A percentile compares a stretch with the other conserved stretches of the same genome.
These are phyloP conservation scores for Cryptoleucopteryx plumbea DNA, from an alignment of 2,113 vertebrate species.

Conservation along the genomic window DNA sequence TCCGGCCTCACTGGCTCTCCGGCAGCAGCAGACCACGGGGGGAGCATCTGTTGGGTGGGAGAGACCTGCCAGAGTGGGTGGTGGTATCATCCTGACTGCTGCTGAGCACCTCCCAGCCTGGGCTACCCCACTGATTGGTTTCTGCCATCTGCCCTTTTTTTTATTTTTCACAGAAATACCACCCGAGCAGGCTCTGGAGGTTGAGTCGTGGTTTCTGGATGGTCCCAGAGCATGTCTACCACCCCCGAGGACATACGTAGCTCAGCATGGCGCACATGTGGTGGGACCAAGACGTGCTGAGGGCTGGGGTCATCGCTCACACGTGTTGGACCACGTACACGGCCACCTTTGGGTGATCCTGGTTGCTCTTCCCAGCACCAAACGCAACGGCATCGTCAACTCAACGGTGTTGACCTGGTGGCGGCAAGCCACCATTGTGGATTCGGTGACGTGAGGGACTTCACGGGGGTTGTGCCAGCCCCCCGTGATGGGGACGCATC, in stretches of 20 bases:
- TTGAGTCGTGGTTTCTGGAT: background rate
- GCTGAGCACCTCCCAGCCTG: background rate
- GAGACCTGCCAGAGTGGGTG: background rate
- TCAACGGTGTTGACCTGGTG: accelerated
- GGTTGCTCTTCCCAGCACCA: background rate
- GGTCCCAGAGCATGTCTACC: background rate
- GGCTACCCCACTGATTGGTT: too few species aligned
- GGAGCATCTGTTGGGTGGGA: background rate
- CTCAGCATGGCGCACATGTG: accelerated
- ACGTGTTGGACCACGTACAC: accelerated
- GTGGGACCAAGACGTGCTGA: accelerated
- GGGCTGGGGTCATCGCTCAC: accelerated
- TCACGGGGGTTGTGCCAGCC: accelerated
- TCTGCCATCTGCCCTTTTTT: background rate
- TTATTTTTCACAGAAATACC: accelerated
- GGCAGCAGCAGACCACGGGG: accelerated
- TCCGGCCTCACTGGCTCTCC: background rate
- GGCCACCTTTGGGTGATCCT: background rate
- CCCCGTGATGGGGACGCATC: accelerated
- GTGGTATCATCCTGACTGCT: background rate
- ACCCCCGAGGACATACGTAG: accelerated
- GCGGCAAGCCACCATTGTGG: accelerated
- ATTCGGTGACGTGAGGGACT: background rate
- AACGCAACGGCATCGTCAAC: accelerated
- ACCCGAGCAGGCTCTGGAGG: accelerated